These are phyloP conservation scores for Harpegnathos saltator DNA, from an alignment of 1,140 invertebrate genomes.

Conservation along the genomic window DNA sequence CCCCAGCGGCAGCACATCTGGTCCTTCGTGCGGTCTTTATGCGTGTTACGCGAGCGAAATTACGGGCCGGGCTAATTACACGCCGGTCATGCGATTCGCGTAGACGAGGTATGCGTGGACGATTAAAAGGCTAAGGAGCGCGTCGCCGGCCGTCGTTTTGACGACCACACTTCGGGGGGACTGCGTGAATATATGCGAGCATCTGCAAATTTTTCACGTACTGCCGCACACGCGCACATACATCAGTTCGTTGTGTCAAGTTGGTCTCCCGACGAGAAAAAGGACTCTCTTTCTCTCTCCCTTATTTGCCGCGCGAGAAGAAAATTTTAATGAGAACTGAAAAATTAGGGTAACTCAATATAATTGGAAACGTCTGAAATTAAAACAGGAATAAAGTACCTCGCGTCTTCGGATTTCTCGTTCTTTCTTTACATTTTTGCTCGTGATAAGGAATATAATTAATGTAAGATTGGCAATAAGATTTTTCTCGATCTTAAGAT, in stretches of 20 bases:
- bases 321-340: background rate
- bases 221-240: too few species aligned
- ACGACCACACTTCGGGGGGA: background rate
- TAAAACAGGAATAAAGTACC: background rate
- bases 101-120: conserved; percentile 54
- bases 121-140: conserved; percentile 50
- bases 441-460: background rate
- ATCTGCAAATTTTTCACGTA: background rate
- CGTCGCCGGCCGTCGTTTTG: conserved; percentile 49
- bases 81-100: conserved; percentile 77
- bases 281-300: background rate
- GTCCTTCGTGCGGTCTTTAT: conserved; percentile 36
- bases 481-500: too few species aligned
- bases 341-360: background rate
- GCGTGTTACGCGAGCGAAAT: conserved; percentile 70
- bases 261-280: background rate
- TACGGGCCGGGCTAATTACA: conserved; percentile 78
- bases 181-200: background rate
- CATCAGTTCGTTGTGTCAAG: background rate
- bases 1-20: conserved; percentile 48
- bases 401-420: background rate
- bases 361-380: background rate
- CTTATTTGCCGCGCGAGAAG: background rate
- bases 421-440: conserved; percentile 2
- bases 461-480: background rate